phyloP scores from a whole-genome alignment of 2,888 invertebrate genomes.

The Synanthedon andrenaeformis region DNA sequence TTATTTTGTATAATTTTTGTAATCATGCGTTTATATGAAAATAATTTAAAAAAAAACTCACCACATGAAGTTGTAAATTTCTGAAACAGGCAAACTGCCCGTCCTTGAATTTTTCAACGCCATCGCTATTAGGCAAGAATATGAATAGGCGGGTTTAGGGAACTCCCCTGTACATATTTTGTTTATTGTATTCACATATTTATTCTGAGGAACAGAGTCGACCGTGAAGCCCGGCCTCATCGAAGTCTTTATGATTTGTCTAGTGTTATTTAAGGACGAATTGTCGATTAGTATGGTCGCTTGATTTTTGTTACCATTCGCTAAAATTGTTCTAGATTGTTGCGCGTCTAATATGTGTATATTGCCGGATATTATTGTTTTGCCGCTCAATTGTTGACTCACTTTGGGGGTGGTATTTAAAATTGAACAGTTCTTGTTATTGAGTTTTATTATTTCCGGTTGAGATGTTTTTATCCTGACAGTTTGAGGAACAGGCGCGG shows the following conservation, averaged over 20 bases:
- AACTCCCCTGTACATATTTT: conserved; percentile 73
- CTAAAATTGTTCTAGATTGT: conserved; percentile 63
- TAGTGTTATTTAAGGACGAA: conserved; percentile 54
- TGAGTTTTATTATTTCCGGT: conserved; percentile 55
- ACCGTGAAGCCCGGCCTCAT: conserved; percentile 47
- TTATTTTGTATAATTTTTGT: no score
- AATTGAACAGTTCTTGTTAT: conserved; percentile 58
- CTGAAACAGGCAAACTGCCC: conserved; percentile 95
- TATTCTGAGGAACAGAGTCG: conserved; percentile 46
- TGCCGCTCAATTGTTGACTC: conserved; percentile 53
- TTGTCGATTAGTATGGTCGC: conserved; percentile 65
- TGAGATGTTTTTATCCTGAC: conserved; percentile 54
- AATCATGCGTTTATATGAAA: no score
- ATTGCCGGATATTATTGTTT: conserved; percentile 66
- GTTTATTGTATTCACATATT: conserved; percentile 45
- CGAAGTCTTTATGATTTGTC: conserved; percentile 64
- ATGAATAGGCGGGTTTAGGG: conserved; percentile 97
- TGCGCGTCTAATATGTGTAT: conserved; percentile 66
- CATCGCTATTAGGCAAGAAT: conserved; percentile 98
- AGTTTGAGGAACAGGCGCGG: conserved; percentile 12
- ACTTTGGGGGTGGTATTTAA: conserved; percentile 59
- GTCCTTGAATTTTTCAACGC: conserved; percentile 95
- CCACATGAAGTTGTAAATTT: conserved; percentile 99
- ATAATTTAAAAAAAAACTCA: conserved; percentile 59
- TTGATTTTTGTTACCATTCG: conserved; percentile 57